Evolutionary conservation across 2,888 invertebrate genomes (phyloP).

Genomic region (Microplitis deprimator): DNA sequence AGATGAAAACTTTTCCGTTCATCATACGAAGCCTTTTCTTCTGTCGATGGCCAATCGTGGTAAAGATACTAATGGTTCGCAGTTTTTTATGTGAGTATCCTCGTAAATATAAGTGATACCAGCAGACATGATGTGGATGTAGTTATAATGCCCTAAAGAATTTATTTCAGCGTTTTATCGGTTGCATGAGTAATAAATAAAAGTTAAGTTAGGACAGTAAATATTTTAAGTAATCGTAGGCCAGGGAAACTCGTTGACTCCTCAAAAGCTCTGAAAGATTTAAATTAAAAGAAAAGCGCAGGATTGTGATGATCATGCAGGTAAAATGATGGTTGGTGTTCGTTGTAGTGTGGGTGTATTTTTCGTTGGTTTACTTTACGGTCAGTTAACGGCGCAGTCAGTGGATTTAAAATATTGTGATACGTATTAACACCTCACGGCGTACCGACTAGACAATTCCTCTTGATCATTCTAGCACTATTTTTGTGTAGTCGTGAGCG

Average conservation of each 20-base stretch:
- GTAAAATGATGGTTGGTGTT: background rate
- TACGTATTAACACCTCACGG: slow-evolving; percentile 5
- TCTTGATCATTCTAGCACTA: slow-evolving; percentile 55
- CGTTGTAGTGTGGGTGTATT: background rate
- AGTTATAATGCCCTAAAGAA: background rate
- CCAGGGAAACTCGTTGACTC: background rate
- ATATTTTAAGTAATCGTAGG: background rate
- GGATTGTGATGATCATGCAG: background rate
- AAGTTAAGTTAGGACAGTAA: background rate
- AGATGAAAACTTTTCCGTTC: slow-evolving; percentile 94
- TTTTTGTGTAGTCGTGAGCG: slow-evolving; percentile 70
- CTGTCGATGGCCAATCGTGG: slow-evolving; percentile 99
- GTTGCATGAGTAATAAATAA: slow-evolving; percentile 5
- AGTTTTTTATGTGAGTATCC: slow-evolving; percentile 96
- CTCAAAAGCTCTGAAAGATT: background rate
- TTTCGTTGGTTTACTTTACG: background rate
- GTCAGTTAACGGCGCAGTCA: background rate
- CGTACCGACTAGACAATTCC: slow-evolving; percentile 10
- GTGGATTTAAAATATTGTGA: background rate
- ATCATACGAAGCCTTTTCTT: slow-evolving; percentile 91
- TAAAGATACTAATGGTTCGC: slow-evolving; percentile 97
- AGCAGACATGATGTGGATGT: slow-evolving; percentile 11
- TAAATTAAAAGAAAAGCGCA: background rate
- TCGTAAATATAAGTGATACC: background rate
- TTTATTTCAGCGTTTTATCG: background rate